Evolutionary conservation across 2,888 invertebrate genomes (phyloP), one percentile per base, ranked within the genome.

Genomic region (Hemaris fuciformis): DNA sequence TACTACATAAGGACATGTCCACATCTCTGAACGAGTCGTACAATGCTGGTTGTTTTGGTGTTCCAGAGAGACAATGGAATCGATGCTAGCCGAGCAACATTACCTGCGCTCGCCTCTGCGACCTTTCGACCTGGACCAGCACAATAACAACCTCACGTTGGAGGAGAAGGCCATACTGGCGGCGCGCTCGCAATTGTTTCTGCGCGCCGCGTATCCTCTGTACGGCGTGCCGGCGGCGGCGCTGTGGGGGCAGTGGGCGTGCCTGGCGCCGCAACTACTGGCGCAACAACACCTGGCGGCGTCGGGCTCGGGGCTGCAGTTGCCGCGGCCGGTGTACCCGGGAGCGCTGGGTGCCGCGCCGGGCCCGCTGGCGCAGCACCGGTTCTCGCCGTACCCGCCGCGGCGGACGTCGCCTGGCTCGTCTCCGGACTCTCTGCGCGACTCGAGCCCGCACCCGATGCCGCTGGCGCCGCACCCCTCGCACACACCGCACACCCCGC

Each of bases 51-150:
- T 59, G 25, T 22, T 27, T 25, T 42, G 18, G 10, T 20, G 10
- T 42, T 90, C 72, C 95, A 97, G 97, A 89, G 97, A 97, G 91
- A 97, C 97, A 63, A 97, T 97, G 97, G 97, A 97, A 87, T 96
- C 96, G 60, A 96, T 97, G 95, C 85, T 97, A 76, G 96, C 96
- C 46, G 97, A 97, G 80, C 97, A 97, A 87, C 96, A 97, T 74
- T 95, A 97, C 74, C 93, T 97, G 68, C 95, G 97, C 57, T 95
- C 96, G 59, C 96, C 96, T 2, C 89, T 96, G 72, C 94, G 96
- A 59, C 95, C 96, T 41, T 95, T 96, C 76, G 95, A 94, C 72
- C 89, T 96, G 77, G 96, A 97, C 69, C 94, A 94, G 64, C 94
- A 95, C 76, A 95, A 95, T 76, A 95, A 94, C 77, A 95, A 95